Conservation (phyloP, 2,797 vertebrate genomes). For the Salmo trutta region DNA sequence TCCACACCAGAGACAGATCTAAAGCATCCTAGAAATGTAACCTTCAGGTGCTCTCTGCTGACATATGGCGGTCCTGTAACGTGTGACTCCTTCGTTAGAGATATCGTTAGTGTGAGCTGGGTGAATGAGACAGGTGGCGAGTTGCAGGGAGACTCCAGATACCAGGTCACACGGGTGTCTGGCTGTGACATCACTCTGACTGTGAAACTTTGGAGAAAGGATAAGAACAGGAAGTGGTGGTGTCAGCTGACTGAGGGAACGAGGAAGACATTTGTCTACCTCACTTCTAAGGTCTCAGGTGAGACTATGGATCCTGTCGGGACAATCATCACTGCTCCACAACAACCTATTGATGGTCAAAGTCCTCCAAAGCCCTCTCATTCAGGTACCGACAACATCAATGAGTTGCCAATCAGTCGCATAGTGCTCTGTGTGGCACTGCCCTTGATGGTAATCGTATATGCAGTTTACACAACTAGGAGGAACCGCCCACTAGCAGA, state of each 20-base stretch:
- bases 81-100: neutral
- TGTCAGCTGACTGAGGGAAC: slow-evolving; percentile 1
- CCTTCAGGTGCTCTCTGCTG: neutral
- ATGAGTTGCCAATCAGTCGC: neutral
- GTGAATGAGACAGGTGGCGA: neutral
- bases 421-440: neutral
- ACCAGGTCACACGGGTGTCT: neutral
- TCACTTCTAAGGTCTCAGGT: neutral
- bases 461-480: neutral
- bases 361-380: no score
- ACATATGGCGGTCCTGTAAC: neutral
- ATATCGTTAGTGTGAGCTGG: neutral
- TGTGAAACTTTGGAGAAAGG: neutral
- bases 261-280: neutral
- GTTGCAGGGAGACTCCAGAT: neutral
- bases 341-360: neutral
- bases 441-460: neutral
- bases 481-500: neutral
- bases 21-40: no score
- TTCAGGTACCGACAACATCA: no score
- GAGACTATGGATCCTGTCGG: neutral
- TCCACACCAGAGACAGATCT: neutral
- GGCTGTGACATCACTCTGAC: slow-evolving; percentile 10
- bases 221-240: neutral
- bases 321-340: neutral